These are phyloP conservation scores for Pionites leucogaster DNA, from an alignment of 2,113 vertebrate species.

Conservation along the genomic window DNA sequence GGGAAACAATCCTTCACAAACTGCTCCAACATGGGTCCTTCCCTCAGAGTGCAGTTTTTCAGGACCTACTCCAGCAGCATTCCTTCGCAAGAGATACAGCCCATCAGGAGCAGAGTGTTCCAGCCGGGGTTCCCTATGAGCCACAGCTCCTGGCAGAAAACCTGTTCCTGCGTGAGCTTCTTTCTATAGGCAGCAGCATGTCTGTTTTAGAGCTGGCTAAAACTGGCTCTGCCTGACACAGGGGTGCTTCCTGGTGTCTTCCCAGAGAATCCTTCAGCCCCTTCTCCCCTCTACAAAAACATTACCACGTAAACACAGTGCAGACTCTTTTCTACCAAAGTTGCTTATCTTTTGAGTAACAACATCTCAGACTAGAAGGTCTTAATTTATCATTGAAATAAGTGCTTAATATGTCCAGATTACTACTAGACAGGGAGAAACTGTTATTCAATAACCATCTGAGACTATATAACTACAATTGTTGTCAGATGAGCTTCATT, in stretches of 20 bases:
- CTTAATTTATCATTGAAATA: neutral
- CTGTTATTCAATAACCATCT: fast-evolving
- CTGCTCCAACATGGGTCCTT: neutral
- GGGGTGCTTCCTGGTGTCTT: neutral
- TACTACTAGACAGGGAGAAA: neutral
- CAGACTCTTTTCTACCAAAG: neutral
- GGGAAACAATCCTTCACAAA: neutral
- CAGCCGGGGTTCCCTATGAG: fast-evolving
- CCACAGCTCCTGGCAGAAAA: neutral
- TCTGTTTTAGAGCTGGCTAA: neutral
- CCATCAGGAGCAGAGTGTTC: neutral
- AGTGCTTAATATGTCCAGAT: fast-evolving
- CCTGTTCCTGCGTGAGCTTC: neutral
- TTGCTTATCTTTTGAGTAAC: neutral
- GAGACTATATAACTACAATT: neutral
- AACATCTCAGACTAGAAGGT: neutral
- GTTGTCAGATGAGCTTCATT: neutral
- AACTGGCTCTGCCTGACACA: neutral
- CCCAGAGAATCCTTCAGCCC: neutral
- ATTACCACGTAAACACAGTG: neutral
- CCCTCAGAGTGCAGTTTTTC: neutral
- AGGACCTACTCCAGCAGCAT: neutral
- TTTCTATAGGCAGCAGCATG: neutral
- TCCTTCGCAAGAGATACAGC: neutral
- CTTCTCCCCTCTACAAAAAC: neutral